Evolutionary conservation across 92 coral and sea anemone species (phyloP), one percentile per base, ranked within the genome.

Genomic region (Porites divaricata): DNA sequence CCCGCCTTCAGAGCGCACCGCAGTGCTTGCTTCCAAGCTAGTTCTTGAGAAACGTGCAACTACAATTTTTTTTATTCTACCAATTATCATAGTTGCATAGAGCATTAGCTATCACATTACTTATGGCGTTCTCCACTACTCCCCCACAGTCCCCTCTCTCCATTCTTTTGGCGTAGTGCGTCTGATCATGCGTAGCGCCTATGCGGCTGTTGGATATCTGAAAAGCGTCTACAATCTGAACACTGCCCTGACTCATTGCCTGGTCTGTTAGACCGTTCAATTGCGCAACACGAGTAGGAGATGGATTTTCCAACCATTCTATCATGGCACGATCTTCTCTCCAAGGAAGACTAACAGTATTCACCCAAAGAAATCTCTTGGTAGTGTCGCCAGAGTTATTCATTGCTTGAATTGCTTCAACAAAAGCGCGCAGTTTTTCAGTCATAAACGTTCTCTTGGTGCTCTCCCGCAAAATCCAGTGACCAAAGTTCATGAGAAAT

Each of bases 201-300:
- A 96, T 90, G 50, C 99, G 99, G 71, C 95, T 88, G 82, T 96
- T 96, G 67, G 98, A 94, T 26, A 96, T 91, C 89, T 96, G 99
- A 86, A 94, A 96, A 24, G 98, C 99, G 81, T 96, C 98, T 48
- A 96, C 91, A 19, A 96, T 82, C 75, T 95, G 99, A 12, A 96
- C 90, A 9, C 97, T 95, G 63, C 86, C 85, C 17, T 81, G 85
- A 45, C 83, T 81, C 82, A 96, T 83, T 12, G 92, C 90, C 61
- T 76, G 77, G 85, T 96, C 99, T 20, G 96, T 72, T 62, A 95
- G 53, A 28, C 78, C 51, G 82, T 96, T 96, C 88, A 95, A 83
- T 66, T 95, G 95, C 24, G 88, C 93, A 50, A 93, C 98, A 45
- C 93, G 87, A n/a, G 97, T 75, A 0, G 99, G 99, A 8, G 98